Percentiles rank a stretch among this genome's conserved stretches.
Evolutionary conservation across 2,888 invertebrate genomes (phyloP).

Genomic region (Thereva unica): DNA sequence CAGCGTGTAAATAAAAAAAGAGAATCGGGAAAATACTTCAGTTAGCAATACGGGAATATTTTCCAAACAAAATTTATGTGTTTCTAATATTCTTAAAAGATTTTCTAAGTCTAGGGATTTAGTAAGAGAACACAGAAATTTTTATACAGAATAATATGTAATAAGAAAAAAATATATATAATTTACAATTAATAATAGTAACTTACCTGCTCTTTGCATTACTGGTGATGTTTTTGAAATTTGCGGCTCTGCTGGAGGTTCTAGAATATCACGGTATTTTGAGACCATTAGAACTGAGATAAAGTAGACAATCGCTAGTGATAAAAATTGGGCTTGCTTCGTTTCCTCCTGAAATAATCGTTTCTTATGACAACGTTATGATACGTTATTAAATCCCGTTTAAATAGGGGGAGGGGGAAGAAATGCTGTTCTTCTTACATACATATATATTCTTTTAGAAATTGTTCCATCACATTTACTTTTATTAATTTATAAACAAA

Average conservation of each 20-base stretch:
- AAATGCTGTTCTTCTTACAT: slow-evolving; percentile 19
- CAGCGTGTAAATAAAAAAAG: slow-evolving; percentile 58
- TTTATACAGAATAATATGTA: neutral
- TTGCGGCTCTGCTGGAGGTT: slow-evolving; percentile 80
- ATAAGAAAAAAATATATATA: neutral
- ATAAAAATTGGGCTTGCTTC: slow-evolving; percentile 98
- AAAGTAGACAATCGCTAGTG: slow-evolving; percentile 98
- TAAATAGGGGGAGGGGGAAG: slow-evolving; percentile 27
- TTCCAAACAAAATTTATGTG: slow-evolving; percentile 26
- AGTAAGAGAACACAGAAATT: slow-evolving; percentile 24
- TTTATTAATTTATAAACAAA: neutral
- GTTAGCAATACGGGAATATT: slow-evolving; percentile 50
- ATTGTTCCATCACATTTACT: neutral
- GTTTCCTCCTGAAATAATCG: slow-evolving; percentile 88
- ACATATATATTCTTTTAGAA: neutral
- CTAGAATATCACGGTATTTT: slow-evolving; percentile 97
- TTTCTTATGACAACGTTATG: slow-evolving; percentile 43
- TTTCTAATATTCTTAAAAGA: slow-evolving; percentile 13
- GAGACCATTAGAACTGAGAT: slow-evolving; percentile 99
- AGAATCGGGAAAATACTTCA: slow-evolving; percentile 45
- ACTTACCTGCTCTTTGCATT: slow-evolving; percentile 59
- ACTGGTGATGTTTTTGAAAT: slow-evolving; percentile 66
- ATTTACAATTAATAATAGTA: slow-evolving; percentile 12
- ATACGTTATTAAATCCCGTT: slow-evolving; percentile 38
- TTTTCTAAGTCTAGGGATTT: slow-evolving; percentile 17